A percentile compares a stretch with the other conserved stretches of the same genome.
Conservation (phyloP, 2,113 vertebrate species). For the Puntigrus tetrazona region DNA sequence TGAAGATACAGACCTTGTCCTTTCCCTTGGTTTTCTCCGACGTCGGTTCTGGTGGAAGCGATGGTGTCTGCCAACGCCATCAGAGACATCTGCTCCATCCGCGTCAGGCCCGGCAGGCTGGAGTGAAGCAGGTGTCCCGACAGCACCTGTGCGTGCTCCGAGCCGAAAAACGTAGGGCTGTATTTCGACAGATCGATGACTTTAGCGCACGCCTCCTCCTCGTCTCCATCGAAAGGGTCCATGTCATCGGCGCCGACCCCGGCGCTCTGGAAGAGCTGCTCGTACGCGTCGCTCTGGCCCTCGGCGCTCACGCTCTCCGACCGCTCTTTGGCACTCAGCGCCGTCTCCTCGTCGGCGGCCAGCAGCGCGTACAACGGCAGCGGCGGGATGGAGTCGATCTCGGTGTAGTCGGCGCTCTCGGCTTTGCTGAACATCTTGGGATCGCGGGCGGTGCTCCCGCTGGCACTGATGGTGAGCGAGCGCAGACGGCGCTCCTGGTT, state of each 20-base stretch:
- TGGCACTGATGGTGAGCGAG: constrained; percentile 91
- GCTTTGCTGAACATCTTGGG: constrained; percentile 85
- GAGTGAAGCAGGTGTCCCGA: constrained; percentile 93
- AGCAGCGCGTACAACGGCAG: constrained; percentile 92
- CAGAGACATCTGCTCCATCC: constrained; percentile 97
- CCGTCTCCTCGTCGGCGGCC: constrained; percentile 88
- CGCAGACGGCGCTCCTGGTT: constrained; percentile 83
- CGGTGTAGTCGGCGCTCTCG: constrained; percentile 88
- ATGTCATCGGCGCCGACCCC: constrained; percentile 69
- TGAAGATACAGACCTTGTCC: too few relatives aligned
- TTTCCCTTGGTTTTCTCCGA: constrained; percentile 85
- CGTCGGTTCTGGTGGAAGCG: constrained; percentile 93
- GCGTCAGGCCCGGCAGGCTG: constrained; percentile 91
- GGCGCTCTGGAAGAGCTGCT: constrained; percentile 87
- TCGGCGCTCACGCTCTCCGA: constrained; percentile 73
- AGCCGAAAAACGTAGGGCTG: constrained; percentile 91
- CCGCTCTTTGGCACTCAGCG: constrained; percentile 61
- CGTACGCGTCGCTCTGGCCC: constrained; percentile 83
- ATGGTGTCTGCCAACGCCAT: constrained; percentile 97
- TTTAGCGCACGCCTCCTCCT: constrained; percentile 77
- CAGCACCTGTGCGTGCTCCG: constrained; percentile 92
- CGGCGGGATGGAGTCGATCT: constrained; percentile 95
- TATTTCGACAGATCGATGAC: constrained; percentile 94
- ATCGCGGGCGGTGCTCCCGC: constrained; percentile 89
- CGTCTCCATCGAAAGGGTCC: constrained; percentile 77